These are phyloP conservation scores for Drosophila melanosoma DNA, from an alignment of 2,888 invertebrate genomes.

Conservation along the genomic window DNA sequence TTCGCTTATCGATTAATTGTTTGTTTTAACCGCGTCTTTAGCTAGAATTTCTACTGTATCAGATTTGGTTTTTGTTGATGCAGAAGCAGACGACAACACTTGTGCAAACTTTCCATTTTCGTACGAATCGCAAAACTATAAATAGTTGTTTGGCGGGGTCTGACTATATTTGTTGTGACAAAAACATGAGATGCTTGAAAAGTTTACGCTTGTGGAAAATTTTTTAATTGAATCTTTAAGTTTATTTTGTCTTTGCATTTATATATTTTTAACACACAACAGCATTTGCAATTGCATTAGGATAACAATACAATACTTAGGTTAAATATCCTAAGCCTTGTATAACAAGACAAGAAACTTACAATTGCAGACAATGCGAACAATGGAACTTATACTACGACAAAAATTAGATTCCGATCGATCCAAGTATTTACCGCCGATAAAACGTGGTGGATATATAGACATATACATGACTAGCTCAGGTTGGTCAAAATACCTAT, in stretches of 20 bases:
- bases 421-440: slow-evolving; percentile 92
- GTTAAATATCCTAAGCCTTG: slow-evolving; percentile 10
- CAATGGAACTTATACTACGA: slow-evolving; percentile 91
- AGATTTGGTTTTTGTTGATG: background rate
- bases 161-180: slow-evolving; percentile 36
- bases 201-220: slow-evolving; percentile 41
- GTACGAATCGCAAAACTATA: slow-evolving; percentile 60
- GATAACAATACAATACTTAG: slow-evolving; percentile 16
- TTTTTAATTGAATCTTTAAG: background rate
- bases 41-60: background rate
- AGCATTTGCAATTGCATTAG: slow-evolving; percentile 25
- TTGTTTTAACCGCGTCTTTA: background rate
- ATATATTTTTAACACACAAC: slow-evolving; percentile 13
- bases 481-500: slow-evolving; percentile 87
- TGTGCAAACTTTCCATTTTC: slow-evolving; percentile 73
- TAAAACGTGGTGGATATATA: slow-evolving; percentile 92
- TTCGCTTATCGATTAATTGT: background rate
- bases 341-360: slow-evolving; percentile 27
- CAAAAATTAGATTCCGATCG: slow-evolving; percentile 90
- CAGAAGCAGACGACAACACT: background rate
- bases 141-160: slow-evolving; percentile 55
- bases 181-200: slow-evolving; percentile 43
- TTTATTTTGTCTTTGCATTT: slow-evolving; percentile 3
- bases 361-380: slow-evolving; percentile 88
- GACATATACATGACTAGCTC: slow-evolving; percentile 95